Base-by-base conservation (phyloP, 2,113 vertebrate species). In the Mustela nigripes region DNA sequence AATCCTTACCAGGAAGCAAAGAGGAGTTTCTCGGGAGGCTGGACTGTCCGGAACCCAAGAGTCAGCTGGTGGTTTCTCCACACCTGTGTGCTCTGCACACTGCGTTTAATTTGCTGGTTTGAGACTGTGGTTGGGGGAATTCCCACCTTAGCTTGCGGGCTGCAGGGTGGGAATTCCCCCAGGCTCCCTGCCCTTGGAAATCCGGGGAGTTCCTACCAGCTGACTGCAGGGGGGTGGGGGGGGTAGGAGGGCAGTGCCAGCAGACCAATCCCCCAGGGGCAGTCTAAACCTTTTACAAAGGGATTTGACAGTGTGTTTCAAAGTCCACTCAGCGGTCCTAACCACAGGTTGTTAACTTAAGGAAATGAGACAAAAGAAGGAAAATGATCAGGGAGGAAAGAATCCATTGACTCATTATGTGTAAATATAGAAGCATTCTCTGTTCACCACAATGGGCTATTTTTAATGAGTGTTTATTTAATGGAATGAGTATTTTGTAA, bases 121-220 rank as follows among this genome's bases (percentile, higher is more conserved):
- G 63, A 81, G 93, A 24, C 63, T 74, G 94, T 71, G 97, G 94
- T 94, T 73, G 42, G 92, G 97, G 97, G 73, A 97, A 96, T 98
- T 97, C 94, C 97, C 96, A 95, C 96, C 89, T 92, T 76, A n/a
- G 58, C 84, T 53, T 21, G 42, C 28, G 81, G 94, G 82, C 90
- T 90, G 83, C 31, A 78, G 85, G 76, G 62, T 82, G 93, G 97
- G 97, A 88, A 96, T 91, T 96, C 88, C 96, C 95, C 60, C 45
- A 33, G 86, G 87, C 74, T 78, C 87, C 56, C 24, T 71, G 83
- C 95, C 42, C 82, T 88, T 15, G 33, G 81, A 94, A 96, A n/a
- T 73, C 67, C 67, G 26, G 74, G 26, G 26, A 48, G 74, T 48
- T 78, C 67, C 67, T 69, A 19, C 33, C 33, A 69, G 67, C 67